Percentiles rank a stretch among this genome's conserved stretches.
phyloP scores from a whole-genome alignment of 2,888 invertebrate species.

The Drosophila prolongata region DNA sequence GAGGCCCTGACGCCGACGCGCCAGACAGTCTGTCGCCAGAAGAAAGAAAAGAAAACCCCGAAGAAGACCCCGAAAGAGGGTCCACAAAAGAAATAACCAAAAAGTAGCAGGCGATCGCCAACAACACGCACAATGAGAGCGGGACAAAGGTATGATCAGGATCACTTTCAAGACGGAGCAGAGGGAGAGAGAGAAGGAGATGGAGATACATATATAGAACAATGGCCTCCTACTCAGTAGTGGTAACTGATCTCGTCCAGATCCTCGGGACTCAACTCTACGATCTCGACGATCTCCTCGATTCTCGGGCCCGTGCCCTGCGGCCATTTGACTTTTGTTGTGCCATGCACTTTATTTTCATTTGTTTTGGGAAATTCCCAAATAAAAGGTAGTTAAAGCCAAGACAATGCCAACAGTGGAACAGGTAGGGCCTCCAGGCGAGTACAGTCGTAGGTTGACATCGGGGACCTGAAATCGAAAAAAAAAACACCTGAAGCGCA shows the following conservation, averaged over 20 bases:
- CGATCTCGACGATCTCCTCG: constrained; percentile 14
- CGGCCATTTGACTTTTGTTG: constrained; percentile 77
- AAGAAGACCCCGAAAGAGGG: constrained; percentile 14
- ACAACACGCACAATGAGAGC: constrained; percentile 67
- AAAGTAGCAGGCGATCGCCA: constrained; percentile 56
- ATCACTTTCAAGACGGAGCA: constrained; percentile 31
- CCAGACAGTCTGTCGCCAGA: constrained; percentile 81
- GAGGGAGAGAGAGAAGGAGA: constrained; percentile 14
- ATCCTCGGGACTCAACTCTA: constrained; percentile 13
- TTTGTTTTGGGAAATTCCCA: constrained; percentile 79
- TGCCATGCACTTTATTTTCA: constrained; percentile 75
- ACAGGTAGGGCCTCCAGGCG: constrained; percentile 26
- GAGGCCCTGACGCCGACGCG: constrained; percentile 57
- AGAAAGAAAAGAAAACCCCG: constrained; percentile 19
- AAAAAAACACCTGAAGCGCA: constrained; percentile 47
- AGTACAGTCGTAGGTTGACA: constrained; percentile 65
- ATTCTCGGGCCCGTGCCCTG: constrained; percentile 47
- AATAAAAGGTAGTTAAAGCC: constrained; percentile 72
- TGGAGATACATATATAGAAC: constrained; percentile 36
- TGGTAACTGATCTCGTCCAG: constrained; percentile 63
- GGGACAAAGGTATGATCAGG: constrained; percentile 63
- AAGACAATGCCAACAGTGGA: constrained; percentile 55
- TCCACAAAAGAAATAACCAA: constrained; percentile 24
- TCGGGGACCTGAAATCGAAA: constrained; percentile 21
- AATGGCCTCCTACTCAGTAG: constrained; percentile 72